phyloP scores from a whole-genome alignment of 2,888 invertebrate genomes.

The Autographa gamma region DNA sequence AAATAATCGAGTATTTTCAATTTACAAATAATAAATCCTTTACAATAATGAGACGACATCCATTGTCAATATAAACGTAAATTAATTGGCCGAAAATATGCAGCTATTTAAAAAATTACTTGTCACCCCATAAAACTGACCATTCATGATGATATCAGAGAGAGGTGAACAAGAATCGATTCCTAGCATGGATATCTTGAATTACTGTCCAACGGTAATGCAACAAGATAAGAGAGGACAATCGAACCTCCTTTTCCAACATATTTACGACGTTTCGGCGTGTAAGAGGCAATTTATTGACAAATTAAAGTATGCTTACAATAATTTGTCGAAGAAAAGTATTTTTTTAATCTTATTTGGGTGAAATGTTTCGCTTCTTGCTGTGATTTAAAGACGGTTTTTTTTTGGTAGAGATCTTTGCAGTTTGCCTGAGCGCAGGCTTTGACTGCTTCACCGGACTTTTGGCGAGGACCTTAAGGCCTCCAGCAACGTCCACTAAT shows the following conservation, averaged over 20 bases:
- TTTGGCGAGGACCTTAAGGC: too few relatives aligned
- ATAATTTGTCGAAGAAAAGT: slow-evolving; percentile 30
- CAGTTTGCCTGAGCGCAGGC: too few relatives aligned
- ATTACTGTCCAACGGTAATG: slow-evolving; percentile 15
- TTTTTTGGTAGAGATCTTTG: too few relatives aligned
- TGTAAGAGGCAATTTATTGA: slow-evolving; percentile 45
- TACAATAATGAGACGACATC: slow-evolving; percentile 7
- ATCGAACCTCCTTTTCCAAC: slow-evolving; percentile 15
- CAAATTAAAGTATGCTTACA: slow-evolving; percentile 40
- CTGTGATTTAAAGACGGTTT: background rate
- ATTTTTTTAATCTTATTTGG: slow-evolving; percentile 10
- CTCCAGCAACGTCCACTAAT: too few relatives aligned
- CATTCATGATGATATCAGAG: slow-evolving; percentile 42
- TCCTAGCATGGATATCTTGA: slow-evolving; percentile 36
- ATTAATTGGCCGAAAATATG: slow-evolving; percentile 39
- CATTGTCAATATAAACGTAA: slow-evolving; percentile 15
- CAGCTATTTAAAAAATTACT: slow-evolving; percentile 32
- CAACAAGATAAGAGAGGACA: slow-evolving; percentile 26
- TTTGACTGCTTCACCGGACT: too few relatives aligned
- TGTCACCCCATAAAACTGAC: slow-evolving; percentile 48
- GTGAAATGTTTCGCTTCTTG: background rate
- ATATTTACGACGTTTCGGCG: slow-evolving; percentile 25
- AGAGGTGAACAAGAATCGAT: slow-evolving; percentile 44
- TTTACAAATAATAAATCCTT: background rate
- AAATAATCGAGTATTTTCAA: background rate